Percentiles rank a stretch among this genome's conserved stretches.
Conservation (phyloP, 2,113 vertebrate genomes). For the Trachemys scripta region DNA sequence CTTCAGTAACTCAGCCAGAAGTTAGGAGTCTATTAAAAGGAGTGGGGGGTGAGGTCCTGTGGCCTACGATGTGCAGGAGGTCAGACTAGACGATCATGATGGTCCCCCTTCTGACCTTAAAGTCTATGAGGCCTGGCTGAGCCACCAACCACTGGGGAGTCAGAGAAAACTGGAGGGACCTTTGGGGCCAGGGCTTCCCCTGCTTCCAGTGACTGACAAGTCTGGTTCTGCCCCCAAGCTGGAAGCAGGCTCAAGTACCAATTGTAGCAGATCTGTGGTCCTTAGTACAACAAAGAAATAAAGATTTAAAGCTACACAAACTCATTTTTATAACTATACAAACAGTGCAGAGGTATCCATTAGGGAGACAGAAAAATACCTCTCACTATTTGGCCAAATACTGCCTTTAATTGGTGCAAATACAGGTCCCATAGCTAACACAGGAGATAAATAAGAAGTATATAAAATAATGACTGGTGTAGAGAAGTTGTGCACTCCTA, state of each 20-base stretch:
- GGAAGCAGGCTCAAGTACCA: not conserved
- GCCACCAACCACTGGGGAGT: not conserved
- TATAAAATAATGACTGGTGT: not conserved
- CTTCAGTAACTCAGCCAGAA: no score
- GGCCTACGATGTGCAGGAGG: no score
- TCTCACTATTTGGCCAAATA: not conserved
- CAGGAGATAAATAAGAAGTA: not conserved
- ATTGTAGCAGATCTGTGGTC: not conserved
- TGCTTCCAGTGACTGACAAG: not conserved
- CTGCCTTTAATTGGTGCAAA: not conserved
- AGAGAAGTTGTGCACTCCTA: not conserved
- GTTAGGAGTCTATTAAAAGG: no score
- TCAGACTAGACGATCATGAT: no score
- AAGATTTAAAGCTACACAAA: not conserved
- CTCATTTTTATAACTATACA: not conserved
- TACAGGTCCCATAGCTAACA: not conserved
- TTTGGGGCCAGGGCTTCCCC: not conserved
- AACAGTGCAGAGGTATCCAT: accelerated
- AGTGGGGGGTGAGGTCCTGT: no score
- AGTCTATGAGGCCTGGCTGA: no score
- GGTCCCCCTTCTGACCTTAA: no score
- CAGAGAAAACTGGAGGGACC: not conserved
- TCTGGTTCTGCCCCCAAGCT: not conserved
- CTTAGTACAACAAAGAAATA: not conserved
- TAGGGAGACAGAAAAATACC: not conserved